phyloP scores from a whole-genome alignment of 2,888 invertebrate species.

The Cryptocheilus praepositus region DNA sequence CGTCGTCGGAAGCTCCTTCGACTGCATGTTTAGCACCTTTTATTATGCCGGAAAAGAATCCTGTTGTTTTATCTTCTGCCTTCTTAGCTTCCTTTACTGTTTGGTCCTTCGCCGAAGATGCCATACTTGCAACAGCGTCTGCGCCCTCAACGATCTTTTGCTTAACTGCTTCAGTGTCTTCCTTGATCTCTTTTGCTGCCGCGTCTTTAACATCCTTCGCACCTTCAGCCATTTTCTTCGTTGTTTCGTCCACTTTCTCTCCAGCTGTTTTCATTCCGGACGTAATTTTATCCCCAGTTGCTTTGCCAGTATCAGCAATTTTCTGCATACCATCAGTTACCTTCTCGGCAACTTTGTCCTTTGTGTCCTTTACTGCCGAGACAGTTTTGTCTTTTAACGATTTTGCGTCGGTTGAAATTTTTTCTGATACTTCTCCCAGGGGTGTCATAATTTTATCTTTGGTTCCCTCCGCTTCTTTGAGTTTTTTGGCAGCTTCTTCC shows the following conservation, averaged over 20 bases:
- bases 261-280: conserved; percentile 48
- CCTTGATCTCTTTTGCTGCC: conserved; percentile 29
- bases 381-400: conserved; percentile 42
- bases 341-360: conserved; percentile 33
- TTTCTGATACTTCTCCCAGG: conserved; percentile 21
- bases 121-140: conserved; percentile 38
- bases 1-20: conserved; percentile 50
- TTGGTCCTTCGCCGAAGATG: conserved; percentile 44
- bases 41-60: conserved; percentile 62
- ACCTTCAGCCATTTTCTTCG: conserved; percentile 28
- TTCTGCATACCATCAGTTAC: conserved; percentile 44
- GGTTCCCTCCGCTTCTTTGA: conserved; percentile 25
- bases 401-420: conserved; percentile 26
- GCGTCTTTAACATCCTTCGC: conserved; percentile 40
- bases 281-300: conserved; percentile 71
- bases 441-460: conserved; percentile 37
- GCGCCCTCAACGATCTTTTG: conserved; percentile 34
- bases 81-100: conserved; percentile 53
- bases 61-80: conserved; percentile 55
- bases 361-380: conserved; percentile 32
- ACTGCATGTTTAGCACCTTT: conserved; percentile 59
- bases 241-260: conserved; percentile 22
- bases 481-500: conserved; percentile 35
- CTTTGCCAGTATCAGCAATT: conserved; percentile 74
- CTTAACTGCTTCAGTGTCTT: conserved; percentile 28